Percentiles rank a stretch among this genome's conserved stretches.
Evolutionary conservation across 2,797 vertebrate genomes (phyloP).

Genomic region (Scarus forsteni): DNA sequence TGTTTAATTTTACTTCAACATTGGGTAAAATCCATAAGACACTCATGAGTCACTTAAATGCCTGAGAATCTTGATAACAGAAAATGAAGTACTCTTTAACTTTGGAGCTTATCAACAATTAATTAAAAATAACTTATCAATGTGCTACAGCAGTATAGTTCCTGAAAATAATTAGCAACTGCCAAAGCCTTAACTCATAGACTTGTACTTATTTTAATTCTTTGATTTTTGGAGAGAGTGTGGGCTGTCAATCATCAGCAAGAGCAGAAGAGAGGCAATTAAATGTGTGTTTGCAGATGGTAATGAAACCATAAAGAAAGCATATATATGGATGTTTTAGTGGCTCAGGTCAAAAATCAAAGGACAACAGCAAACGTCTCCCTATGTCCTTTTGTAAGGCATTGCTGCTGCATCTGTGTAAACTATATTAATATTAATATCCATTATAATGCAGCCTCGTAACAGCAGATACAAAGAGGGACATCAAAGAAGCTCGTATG

Average conservation of each 20-base stretch:
- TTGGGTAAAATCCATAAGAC: not conserved
- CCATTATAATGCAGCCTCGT: not conserved
- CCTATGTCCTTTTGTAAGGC: not conserved
- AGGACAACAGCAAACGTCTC: not conserved
- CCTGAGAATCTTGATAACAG: not conserved
- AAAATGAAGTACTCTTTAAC: not conserved
- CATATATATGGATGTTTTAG: conserved; percentile 1
- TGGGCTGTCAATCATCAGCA: conserved; percentile 13
- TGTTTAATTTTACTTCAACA: not conserved
- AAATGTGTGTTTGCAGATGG: not conserved
- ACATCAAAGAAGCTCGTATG: conserved; percentile 27
- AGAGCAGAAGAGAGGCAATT: not conserved
- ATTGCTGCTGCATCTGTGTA: not conserved
- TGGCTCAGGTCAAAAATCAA: not conserved
- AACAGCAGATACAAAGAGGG: not conserved
- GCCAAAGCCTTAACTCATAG: conserved; percentile 31
- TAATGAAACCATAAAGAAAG: not conserved
- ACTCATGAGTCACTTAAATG: not conserved
- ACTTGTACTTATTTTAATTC: conserved; percentile 19
- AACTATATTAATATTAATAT: not conserved
- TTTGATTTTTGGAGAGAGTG: conserved; percentile 33
- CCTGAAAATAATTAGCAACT: conserved; percentile 43
- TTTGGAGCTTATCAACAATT: conserved; percentile 35
- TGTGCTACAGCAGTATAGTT: conserved; percentile 16
- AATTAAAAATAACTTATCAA: conserved; percentile 34